Evolutionary conservation across 2,797 vertebrate species (phyloP), one percentile per base, ranked within the genome.

Genomic region (Enteromius argenteus): DNA sequence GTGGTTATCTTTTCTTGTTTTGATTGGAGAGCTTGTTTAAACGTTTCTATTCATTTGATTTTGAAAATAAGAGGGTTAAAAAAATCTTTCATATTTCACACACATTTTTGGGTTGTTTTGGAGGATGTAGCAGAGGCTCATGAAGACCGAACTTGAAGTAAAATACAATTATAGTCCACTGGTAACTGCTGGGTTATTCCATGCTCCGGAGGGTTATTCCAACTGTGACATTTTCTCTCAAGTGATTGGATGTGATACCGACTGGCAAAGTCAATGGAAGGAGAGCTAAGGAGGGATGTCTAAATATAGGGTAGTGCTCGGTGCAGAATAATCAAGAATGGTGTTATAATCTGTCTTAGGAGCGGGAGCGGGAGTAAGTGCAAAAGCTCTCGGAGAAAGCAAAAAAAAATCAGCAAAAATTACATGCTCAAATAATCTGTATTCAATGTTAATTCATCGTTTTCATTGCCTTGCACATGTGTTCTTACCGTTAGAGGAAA

Each of bases 161-260:
- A 53, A 76, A 51, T 23, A 79, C 60, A 85, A 82, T 74, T 68
- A 73, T 56, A 39, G 37, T 81, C 39, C 53, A 44, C 39, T 53
- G 64, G 19, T 69, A 42, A 81, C 68, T 73, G 39, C 46, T 58
- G 51, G 27, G 51, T 67, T 83, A 49, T 58, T 75, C 30, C 53
- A 53, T 42, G 37, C 53, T 73, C 78, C 46, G 23, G n/a, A 80
- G 66, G 67, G 56, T 35, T 68, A 64, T 81, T 81, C 44, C 56
- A n/a, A 64, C 35, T 46, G 75, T 79, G 75, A 72, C 90, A 93
- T 93, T 94, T 93, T 91, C 92, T 27, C 67, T 94, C 92, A 93
- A 94, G 94, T 94, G 94, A 94, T 94, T 93, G 90, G 90, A 78
- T 62, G 89, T 89, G 91, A 93, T 91, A 86, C 84, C 30, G 87